phyloP scores from a whole-genome alignment of 2,113 vertebrate species.

The Amphilophus citrinellus region DNA sequence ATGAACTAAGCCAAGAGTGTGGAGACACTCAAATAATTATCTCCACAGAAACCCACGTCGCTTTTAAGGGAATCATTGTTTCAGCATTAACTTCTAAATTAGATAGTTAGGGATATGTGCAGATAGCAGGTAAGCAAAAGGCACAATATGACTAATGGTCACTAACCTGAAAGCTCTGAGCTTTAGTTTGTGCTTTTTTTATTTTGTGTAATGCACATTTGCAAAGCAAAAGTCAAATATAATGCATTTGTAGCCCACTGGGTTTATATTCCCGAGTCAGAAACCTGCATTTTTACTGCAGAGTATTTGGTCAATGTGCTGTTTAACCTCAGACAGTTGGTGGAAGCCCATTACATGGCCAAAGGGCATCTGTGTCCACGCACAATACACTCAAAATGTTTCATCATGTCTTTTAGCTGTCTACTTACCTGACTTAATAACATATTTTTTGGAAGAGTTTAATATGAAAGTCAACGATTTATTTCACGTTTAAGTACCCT shows the following conservation, averaged over 20 bases:
- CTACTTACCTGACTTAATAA: neutral
- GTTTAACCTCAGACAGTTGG: neutral
- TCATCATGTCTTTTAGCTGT: neutral
- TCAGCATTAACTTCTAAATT: neutral
- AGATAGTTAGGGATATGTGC: slow-evolving; percentile 14
- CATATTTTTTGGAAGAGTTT: too few relatives aligned
- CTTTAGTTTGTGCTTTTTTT: neutral
- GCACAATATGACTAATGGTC: neutral
- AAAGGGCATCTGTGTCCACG: neutral
- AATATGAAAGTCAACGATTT: neutral
- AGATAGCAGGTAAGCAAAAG: neutral
- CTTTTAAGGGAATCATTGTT: neutral
- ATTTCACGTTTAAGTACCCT: neutral
- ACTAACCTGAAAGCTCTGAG: neutral
- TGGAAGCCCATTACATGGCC: neutral
- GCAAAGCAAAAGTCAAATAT: neutral
- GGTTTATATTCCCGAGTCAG: neutral
- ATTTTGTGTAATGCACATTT: neutral
- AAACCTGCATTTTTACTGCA: neutral
- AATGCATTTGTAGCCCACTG: neutral
- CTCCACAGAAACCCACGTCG: neutral
- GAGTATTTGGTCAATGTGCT: neutral
- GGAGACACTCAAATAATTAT: neutral
- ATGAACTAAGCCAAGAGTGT: neutral
- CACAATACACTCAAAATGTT: neutral